Evolutionary conservation across 2,797 vertebrate species (phyloP).

Genomic region (Tragopan temminckii): DNA sequence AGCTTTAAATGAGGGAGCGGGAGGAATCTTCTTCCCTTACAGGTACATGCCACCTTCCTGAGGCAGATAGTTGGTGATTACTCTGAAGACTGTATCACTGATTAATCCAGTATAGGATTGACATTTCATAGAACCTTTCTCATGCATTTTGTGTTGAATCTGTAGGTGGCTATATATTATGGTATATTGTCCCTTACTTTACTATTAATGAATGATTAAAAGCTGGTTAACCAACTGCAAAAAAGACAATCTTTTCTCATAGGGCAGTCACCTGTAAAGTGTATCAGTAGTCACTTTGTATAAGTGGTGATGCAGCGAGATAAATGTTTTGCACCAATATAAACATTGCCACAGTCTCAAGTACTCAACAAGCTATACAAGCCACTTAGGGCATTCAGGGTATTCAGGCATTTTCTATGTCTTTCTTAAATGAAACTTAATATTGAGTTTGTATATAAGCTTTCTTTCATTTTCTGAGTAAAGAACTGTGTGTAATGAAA

Average conservation of each 20-base stretch:
- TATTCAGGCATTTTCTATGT: not conserved
- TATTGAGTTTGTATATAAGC: not conserved
- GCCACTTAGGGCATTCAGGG: no score
- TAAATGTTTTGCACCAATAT: not conserved
- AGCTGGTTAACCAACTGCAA: not conserved
- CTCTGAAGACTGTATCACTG: not conserved
- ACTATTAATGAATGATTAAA: not conserved
- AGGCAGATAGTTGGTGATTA: not conserved
- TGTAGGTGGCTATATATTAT: not conserved
- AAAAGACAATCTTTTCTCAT: not conserved
- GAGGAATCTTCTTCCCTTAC: not conserved
- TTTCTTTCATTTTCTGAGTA: not conserved
- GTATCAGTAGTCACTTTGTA: not conserved
- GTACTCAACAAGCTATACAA: not conserved
- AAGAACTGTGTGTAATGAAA: not conserved
- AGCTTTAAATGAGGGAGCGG: not conserved
- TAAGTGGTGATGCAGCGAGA: not conserved
- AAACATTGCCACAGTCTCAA: not conserved
- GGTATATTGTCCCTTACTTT: not conserved
- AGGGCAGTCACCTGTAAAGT: not conserved
- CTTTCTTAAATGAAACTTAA: not conserved
- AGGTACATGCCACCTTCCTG: fast-evolving
- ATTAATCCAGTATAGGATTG: not conserved
- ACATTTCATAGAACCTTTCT: not conserved
- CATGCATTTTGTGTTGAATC: not conserved